A percentile compares a stretch with the other conserved stretches of the same genome.
phyloP scores from a whole-genome alignment of 1,140 invertebrate genomes.

The Brachionus angularis region DNA sequence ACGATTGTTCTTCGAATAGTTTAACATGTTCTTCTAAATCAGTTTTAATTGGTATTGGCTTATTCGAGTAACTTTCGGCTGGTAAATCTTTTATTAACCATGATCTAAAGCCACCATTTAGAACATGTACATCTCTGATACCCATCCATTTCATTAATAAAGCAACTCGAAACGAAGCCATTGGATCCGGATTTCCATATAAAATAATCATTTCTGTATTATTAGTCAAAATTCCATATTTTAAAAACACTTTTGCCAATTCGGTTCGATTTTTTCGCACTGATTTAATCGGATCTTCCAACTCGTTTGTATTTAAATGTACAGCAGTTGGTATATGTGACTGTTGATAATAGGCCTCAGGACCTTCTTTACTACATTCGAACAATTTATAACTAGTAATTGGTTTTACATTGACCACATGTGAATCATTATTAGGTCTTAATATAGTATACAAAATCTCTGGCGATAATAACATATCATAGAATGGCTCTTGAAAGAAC shows the following conservation, averaged over 20 bases:
- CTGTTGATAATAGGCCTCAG: slow-evolving; percentile 20
- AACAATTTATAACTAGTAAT: slow-evolving; percentile 3
- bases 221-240: slow-evolving; percentile 21
- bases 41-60: neutral
- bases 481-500: slow-evolving; percentile 39
- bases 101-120: slow-evolving; percentile 36
- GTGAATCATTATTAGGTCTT: neutral
- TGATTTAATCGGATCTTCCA: no score
- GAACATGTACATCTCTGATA: slow-evolving; percentile 14
- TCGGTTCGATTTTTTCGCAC: slow-evolving; percentile 11
- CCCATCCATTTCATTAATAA: slow-evolving; percentile 27
- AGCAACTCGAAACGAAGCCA: neutral
- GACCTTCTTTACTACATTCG: neutral
- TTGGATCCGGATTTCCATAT: slow-evolving; percentile 28
- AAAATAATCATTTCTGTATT: slow-evolving; percentile 38
- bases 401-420: slow-evolving; percentile 11
- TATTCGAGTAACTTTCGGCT: neutral
- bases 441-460: slow-evolving; percentile 27
- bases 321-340: slow-evolving; percentile 38
- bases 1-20: slow-evolving; percentile 12
- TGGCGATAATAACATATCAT: slow-evolving; percentile 19
- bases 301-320: neutral
- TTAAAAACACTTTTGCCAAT: neutral
- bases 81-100: slow-evolving; percentile 39
- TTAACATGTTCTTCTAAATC: neutral